Conservation (phyloP, 1,140 invertebrate genomes). For the Episyrphus balteatus region DNA sequence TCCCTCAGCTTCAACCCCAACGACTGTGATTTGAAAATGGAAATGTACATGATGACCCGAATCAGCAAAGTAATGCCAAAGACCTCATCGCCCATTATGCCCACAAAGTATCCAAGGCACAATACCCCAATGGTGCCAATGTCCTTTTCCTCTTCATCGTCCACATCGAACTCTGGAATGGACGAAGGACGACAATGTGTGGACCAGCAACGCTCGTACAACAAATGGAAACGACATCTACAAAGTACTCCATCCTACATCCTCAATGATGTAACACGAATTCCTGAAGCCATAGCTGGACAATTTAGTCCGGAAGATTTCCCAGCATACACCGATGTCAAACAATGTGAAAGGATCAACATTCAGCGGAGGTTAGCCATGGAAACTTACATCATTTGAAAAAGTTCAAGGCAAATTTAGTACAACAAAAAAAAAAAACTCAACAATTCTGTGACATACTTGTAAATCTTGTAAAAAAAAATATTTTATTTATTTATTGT, state of each 20-base stretch:
- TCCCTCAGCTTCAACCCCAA: no score
- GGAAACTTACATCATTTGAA: no score
- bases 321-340: constrained; percentile 23
- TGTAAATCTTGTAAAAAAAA: no score
- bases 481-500: no score
- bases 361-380: no score
- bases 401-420: no score
- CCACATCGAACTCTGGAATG: neutral
- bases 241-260: constrained; percentile 24
- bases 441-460: no score
- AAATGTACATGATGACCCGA: constrained; percentile 31
- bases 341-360: constrained; percentile 6
- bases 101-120: no score
- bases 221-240: constrained; percentile 28
- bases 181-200: neutral
- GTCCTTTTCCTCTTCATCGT: neutral
- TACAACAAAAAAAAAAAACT: no score
- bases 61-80: constrained; percentile 26
- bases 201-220: constrained; percentile 11
- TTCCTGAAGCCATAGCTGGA: constrained; percentile 30
- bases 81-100: constrained; percentile 24
- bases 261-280: constrained; percentile 27
- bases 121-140: constrained; percentile 6
- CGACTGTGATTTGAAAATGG: constrained; percentile 22
- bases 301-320: constrained; percentile 26